phyloP scores from a whole-genome alignment of 1,140 invertebrate genomes.

The Drosophila sproati region DNA sequence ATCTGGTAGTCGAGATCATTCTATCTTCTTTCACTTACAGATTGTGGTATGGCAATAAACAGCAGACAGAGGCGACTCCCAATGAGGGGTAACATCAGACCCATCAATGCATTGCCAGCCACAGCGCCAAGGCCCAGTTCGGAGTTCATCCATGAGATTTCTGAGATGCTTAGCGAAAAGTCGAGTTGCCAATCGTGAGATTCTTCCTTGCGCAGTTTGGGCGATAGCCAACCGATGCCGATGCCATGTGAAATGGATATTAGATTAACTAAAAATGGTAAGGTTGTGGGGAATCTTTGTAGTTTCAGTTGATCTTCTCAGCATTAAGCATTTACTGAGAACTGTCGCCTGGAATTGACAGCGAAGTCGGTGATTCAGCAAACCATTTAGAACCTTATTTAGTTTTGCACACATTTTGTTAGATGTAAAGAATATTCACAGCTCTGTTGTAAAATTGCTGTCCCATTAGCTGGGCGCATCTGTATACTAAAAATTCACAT shows the following conservation, averaged over 20 bases:
- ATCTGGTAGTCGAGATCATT: no score
- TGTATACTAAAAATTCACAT: conserved; percentile 9
- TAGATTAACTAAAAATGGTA: conserved; percentile 50
- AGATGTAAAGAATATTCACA: background rate
- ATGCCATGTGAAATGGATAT: conserved; percentile 72
- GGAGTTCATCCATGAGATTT: conserved; percentile 73
- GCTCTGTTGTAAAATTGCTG: background rate
- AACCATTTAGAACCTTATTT: conserved; percentile 40
- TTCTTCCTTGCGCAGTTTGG: conserved; percentile 59
- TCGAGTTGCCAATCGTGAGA: conserved; percentile 38
- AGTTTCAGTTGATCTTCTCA: background rate
- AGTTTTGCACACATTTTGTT: conserved; percentile 53
- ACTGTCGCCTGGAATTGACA: conserved; percentile 65
- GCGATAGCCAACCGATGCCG: conserved; percentile 65
- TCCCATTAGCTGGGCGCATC: background rate
- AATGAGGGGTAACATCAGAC: conserved; percentile 35
- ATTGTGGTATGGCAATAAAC: conserved; percentile 63
- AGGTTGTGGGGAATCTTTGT: background rate
- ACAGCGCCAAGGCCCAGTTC: conserved; percentile 60
- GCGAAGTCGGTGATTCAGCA: conserved; percentile 67
- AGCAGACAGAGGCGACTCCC: conserved; percentile 59
- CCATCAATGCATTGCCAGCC: conserved; percentile 63
- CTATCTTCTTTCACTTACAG: conserved; percentile 25
- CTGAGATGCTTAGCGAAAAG: conserved; percentile 49
- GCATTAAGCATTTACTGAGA: conserved; percentile 53